Conservation (phyloP, 2,113 vertebrate species). For the Heterochromis multidens region DNA sequence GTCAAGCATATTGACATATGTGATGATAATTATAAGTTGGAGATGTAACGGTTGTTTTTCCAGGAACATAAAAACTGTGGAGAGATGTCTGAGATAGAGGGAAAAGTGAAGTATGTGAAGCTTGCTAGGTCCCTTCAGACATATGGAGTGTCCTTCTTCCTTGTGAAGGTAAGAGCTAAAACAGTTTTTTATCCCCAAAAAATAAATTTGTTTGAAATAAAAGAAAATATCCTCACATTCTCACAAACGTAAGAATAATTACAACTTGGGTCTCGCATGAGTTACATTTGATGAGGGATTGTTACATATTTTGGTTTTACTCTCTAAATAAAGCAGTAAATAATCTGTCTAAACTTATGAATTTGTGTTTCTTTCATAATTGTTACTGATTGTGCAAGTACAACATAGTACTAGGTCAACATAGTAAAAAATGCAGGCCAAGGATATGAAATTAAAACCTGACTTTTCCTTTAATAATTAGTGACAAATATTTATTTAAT, state of each 20-base stretch:
- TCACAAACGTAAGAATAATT: neutral
- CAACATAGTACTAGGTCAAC: neutral
- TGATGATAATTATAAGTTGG: neutral
- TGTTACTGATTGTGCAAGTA: neutral
- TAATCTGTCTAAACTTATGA: neutral
- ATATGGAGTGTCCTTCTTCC: conserved; percentile 95
- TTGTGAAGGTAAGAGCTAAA: conserved; percentile 86
- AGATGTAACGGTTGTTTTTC: conserved; percentile 6
- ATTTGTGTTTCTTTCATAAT: neutral
- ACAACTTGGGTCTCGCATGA: neutral
- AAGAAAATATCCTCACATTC: neutral
- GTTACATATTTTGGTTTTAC: neutral
- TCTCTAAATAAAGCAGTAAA: neutral
- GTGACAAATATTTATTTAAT: neutral
- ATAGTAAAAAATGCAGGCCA: neutral
- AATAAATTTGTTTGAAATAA: neutral
- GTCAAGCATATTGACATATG: neutral
- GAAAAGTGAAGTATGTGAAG: conserved; percentile 98
- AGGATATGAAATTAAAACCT: neutral
- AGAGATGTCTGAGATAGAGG: conserved; percentile 97
- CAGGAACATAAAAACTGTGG: conserved; percentile 97
- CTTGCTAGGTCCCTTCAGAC: conserved; percentile 91
- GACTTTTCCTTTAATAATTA: neutral
- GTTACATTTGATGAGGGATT: neutral
- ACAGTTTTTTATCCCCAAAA: rapidly evolving